A percentile compares a stretch with the other conserved stretches of the same genome.
Evolutionary conservation across 2,113 vertebrate genomes (phyloP).

Genomic region (Eurypyga helias): DNA sequence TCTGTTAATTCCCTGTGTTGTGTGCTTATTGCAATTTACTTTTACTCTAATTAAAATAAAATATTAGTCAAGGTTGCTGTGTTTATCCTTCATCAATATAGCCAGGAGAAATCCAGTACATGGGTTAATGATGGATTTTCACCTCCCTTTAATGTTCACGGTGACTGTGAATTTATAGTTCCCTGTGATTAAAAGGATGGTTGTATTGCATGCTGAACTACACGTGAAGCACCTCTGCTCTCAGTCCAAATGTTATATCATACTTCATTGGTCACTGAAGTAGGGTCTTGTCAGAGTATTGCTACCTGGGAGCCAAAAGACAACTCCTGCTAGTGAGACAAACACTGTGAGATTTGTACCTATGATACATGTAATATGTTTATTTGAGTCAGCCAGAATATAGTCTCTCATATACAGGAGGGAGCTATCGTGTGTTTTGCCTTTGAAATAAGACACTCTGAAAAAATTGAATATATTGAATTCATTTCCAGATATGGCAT

Average conservation of each 20-base stretch:
- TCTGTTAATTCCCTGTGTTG: slow-evolving; percentile 42
- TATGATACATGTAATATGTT: neutral
- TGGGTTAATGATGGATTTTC: slow-evolving; percentile 34
- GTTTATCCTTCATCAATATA: neutral
- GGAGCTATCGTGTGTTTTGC: neutral
- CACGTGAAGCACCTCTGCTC: neutral
- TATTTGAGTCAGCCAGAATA: neutral
- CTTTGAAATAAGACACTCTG: neutral
- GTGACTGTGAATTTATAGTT: slow-evolving; percentile 9
- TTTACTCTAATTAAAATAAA: slow-evolving; percentile 53
- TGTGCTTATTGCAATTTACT: slow-evolving; percentile 7
- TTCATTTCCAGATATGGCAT: neutral
- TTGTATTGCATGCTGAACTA: neutral
- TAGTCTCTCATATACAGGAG: neutral
- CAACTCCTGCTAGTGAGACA: neutral
- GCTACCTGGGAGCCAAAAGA: neutral
- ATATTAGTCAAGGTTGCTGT: slow-evolving; percentile 26
- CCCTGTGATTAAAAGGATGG: neutral
- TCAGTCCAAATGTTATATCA: rapidly evolving
- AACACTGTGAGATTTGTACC: neutral
- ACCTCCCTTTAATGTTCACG: neutral
- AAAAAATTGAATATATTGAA: neutral
- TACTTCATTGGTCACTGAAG: neutral
- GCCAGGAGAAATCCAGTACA: neutral
- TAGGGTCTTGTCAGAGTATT: neutral